Base-by-base conservation (phyloP, 2,797 vertebrate species). In the Sphaeramia orbicularis region DNA sequence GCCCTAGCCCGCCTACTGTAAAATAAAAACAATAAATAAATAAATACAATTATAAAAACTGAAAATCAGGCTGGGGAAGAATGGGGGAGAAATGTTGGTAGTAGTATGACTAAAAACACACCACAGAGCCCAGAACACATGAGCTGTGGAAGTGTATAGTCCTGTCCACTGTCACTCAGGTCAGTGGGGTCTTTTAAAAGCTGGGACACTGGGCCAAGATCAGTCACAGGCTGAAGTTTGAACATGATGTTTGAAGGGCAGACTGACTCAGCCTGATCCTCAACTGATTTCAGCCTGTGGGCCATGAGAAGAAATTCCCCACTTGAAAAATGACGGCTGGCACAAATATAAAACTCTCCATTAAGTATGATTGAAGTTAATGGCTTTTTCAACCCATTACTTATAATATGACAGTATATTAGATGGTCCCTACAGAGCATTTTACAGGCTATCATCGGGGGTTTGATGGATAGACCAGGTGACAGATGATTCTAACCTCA, bases 301-400 rank as follows among this genome's bases (percentile, higher is more conserved):
- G n/a, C 7, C 43, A 66, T 21, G 21, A 42, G 32, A 32, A 65
- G 19, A 32, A 63, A 75, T 49, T 13, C 13, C 53, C 12, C 10
- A 24, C 51, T 10, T 62, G 10, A 62, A 44, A 69, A 57, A 65
- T 59, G 37, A 38, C 2, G 1, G 1, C 21, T 52, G 60, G 40
- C 49, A 32, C 1, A 2, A 51, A 32, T 56, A 7, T 47, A 42
- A 55, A 16, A 40, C 37, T 57, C 9, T 0, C 48, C 40, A 54
- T 58, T 63, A 60, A 49, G 52, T 37, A 5, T 48, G 50, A 54
- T 18, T 55, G 49, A 53, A 60, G 32, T 10, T 49, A 59, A 67
- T 58, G 70, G 38, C 41, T 4, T 65, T 44, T 36, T 30, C 10
- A 8, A 65, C 38, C 43, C 59, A 68, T 71, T 67, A 71, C 42